phyloP scores from a whole-genome alignment of 2,113 vertebrate species.

The Bubo scandiacus region DNA sequence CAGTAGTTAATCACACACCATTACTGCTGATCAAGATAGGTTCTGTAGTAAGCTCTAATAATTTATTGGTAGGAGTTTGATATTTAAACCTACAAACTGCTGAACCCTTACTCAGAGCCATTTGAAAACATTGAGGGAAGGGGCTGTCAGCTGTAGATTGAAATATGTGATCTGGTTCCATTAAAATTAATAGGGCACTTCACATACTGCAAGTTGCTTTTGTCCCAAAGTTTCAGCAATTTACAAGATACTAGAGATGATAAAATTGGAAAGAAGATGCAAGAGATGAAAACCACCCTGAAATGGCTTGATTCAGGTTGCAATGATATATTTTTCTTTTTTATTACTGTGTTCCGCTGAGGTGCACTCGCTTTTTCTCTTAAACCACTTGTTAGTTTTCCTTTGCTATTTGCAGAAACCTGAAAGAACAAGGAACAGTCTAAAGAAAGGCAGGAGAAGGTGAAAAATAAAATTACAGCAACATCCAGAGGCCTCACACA shows the following conservation, averaged over 20 bases:
- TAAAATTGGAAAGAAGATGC: background rate
- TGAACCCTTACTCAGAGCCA: background rate
- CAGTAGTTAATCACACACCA: background rate
- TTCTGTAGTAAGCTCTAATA: background rate
- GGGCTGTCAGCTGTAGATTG: background rate
- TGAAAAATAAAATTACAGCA: background rate
- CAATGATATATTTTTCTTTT: background rate
- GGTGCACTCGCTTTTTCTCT: background rate
- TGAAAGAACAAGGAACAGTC: background rate
- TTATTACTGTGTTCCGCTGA: background rate
- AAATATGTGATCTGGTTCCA: background rate
- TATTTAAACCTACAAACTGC: background rate
- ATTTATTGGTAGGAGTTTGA: background rate
- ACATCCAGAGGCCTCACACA: background rate
- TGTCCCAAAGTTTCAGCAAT: background rate
- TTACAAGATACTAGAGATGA: background rate
- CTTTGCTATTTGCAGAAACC: background rate
- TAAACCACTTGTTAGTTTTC: background rate
- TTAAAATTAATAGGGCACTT: slow-evolving; percentile 25
- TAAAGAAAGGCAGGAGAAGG: background rate
- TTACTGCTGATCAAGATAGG: background rate
- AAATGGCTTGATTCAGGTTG: background rate
- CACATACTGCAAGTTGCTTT: background rate
- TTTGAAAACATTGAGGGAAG: background rate
- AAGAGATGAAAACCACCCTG: background rate